Evolutionary conservation across 2,888 invertebrate species (phyloP).

Genomic region (Leptinotarsa juncta): DNA sequence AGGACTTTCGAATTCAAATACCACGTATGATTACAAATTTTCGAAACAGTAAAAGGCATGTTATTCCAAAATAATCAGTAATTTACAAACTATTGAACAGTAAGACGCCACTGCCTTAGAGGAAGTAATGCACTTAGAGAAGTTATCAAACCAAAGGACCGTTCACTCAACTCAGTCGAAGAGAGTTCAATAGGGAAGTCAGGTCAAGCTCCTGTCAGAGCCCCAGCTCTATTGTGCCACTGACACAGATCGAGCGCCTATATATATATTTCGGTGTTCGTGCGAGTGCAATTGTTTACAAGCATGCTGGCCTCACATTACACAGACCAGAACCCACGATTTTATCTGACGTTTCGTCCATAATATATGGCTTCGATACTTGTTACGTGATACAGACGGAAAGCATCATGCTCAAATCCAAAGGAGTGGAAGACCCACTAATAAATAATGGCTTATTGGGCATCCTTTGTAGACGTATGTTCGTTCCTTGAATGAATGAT

Average conservation of each 20-base stretch:
- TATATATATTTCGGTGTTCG: slow-evolving; percentile 48
- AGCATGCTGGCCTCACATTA: slow-evolving; percentile 48
- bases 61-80: no score
- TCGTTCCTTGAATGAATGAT: slow-evolving; percentile 30
- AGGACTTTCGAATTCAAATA: no score
- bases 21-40: no score
- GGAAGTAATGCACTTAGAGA: background rate
- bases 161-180: slow-evolving; percentile 45
- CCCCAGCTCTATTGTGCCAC: slow-evolving; percentile 45
- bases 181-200: slow-evolving; percentile 48
- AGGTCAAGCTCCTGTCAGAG: slow-evolving; percentile 44
- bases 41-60: no score
- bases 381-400: slow-evolving; percentile 46
- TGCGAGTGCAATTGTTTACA: slow-evolving; percentile 50
- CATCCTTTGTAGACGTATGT: slow-evolving; percentile 35
- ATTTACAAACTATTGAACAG: background rate
- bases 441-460: slow-evolving; percentile 40
- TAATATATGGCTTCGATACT: slow-evolving; percentile 50
- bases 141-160: slow-evolving; percentile 24
- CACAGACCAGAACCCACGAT: slow-evolving; percentile 43
- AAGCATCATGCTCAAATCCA: slow-evolving; percentile 36
- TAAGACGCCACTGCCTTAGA: background rate
- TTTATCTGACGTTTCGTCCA: slow-evolving; percentile 44
- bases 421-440: slow-evolving; percentile 35
- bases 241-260: slow-evolving; percentile 29